Percentiles rank a stretch among this genome's conserved stretches.
These are phyloP conservation scores for Cnemophilus loriae DNA, from an alignment of 2,113 vertebrate species.

Conservation along the genomic window DNA sequence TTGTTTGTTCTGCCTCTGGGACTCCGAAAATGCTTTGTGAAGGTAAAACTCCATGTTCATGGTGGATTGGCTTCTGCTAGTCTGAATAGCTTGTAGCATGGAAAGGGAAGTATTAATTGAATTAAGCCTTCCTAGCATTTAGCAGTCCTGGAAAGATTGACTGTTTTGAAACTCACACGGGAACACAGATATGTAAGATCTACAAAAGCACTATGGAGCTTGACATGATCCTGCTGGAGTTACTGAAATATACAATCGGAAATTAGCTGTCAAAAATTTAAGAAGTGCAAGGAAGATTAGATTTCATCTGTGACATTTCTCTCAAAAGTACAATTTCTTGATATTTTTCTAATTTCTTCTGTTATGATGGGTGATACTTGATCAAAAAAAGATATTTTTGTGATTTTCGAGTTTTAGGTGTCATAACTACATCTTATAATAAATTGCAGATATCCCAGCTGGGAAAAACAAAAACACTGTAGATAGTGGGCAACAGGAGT, in stretches of 20 bases:
- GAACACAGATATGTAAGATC: not conserved
- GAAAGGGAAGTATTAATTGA: not conserved
- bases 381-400: not conserved
- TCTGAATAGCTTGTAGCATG: not conserved
- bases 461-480: not conserved
- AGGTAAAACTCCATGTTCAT: not conserved
- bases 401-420: not conserved
- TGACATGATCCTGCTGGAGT: not conserved
- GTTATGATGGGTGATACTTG: not conserved
- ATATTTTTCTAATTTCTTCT: not conserved
- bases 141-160: not conserved
- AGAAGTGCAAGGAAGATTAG: not conserved
- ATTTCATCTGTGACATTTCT: not conserved
- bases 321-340: not conserved
- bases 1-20: not conserved
- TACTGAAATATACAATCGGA: not conserved
- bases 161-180: not conserved
- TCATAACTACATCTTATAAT: not conserved
- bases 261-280: not conserved
- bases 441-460: not conserved
- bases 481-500: not conserved
- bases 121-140: not conserved
- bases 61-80: not conserved
- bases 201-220: not conserved
- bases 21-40: not conserved